Base-by-base conservation (phyloP, 2,888 invertebrate species). In the Iselma pallidipennis region DNA sequence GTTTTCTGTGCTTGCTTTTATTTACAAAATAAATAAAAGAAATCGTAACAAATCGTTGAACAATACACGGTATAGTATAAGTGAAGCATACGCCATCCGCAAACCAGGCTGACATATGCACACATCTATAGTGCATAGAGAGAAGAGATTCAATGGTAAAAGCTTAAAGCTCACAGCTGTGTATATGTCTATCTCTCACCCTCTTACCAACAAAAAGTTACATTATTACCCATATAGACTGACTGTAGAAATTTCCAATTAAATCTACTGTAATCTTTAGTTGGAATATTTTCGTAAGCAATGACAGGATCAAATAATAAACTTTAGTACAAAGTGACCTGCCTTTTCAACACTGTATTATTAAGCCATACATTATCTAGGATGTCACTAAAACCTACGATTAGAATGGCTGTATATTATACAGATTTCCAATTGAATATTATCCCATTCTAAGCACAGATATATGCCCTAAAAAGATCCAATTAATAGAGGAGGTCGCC, bases 281-380 rank as follows among this genome's bases (percentile, higher is more conserved):
- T 48, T 76, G 78, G 66, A 65, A 74, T 65, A 65, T 66, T 61
- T 72, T 66, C 68, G 9, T 2, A 37, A 6, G 37, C 74, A 74
- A 70, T 77, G 78, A 79, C 78, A 74, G 79, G 79, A 78, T 76
- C 77, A 78, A 79, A 80, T 81, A 81, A 81, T 81, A 80, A 79
- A 81, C 77, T 80, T 78, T 77, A 76, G 80, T 80, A 80, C 78
- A 80, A 80, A 81, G 79, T 81, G 81, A 81, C 81, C 81, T 82
- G 82, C 81, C 82, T 82, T 82, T 82, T 82, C 81, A 81, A 81
- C 81, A 80, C 79, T 79, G 78, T 73, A 81, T 81, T 81, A 82
- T 82, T 81, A 80, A 80, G 80, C 80, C 78, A 76, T 81, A 78
- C 80, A 81, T 81, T 81, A 81, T 81, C 79, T 79, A 62, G 52